A percentile compares a stretch with the other conserved stretches of the same genome.
These are phyloP conservation scores for Rhincodon typus DNA, from an alignment of 2,797 vertebrate species.

Conservation along the genomic window DNA sequence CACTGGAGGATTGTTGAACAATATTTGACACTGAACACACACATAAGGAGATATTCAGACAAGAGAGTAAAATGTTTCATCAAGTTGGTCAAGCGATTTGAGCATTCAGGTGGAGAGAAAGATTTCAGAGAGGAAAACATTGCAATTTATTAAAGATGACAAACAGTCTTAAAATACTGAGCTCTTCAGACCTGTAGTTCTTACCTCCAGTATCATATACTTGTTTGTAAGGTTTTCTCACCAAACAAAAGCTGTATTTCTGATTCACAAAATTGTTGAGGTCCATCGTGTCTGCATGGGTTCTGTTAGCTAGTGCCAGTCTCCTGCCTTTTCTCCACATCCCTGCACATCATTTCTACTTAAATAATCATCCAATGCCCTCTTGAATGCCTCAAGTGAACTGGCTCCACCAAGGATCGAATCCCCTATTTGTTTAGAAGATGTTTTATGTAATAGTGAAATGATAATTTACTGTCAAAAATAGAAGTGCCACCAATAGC, in stretches of 20 bases:
- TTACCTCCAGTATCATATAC: neutral
- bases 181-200: neutral
- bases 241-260: neutral
- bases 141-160: neutral
- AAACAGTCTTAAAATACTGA: slow-evolving; percentile 11
- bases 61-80: neutral
- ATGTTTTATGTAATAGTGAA: neutral
- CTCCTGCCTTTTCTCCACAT: too few species aligned
- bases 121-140: neutral
- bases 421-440: neutral
- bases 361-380: too few species aligned
- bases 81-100: neutral
- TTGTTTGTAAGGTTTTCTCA: neutral
- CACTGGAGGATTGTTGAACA: neutral
- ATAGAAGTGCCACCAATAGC: neutral
- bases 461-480: neutral
- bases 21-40: neutral
- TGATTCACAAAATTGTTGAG: neutral
- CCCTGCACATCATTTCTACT: too few species aligned
- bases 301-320: too few species aligned
- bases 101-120: neutral
- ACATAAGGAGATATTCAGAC: neutral
- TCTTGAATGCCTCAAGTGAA: too few species aligned
- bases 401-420: neutral
- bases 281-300: too few species aligned